These are phyloP conservation scores for Acrossocheilus wenchowensis DNA, from an alignment of 2,797 vertebrate species.

Conservation along the genomic window DNA sequence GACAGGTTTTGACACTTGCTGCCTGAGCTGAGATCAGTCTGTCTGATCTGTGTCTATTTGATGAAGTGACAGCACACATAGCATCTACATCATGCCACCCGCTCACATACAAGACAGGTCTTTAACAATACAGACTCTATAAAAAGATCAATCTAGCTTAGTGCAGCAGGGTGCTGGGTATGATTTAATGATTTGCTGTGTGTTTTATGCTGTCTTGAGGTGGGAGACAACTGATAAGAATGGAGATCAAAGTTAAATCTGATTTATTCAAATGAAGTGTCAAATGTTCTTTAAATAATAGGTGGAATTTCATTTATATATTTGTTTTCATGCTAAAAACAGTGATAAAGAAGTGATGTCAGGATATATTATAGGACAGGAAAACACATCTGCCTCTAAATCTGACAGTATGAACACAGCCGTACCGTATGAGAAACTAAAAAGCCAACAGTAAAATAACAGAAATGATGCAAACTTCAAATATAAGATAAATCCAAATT, in stretches of 20 bases:
- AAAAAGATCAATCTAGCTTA: constrained; percentile 43
- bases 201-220: constrained; percentile 14
- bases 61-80: constrained; percentile 52
- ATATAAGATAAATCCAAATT: neutral
- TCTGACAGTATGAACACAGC: neutral
- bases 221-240: constrained; percentile 10
- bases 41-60: constrained; percentile 52
- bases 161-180: neutral
- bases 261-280: constrained; percentile 33
- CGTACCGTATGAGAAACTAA: neutral
- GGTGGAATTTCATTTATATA: neutral
- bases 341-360: neutral
- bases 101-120: constrained; percentile 48
- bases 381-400: neutral
- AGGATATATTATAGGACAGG: constrained; percentile 11
- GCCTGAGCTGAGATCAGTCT: constrained; percentile 49
- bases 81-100: constrained; percentile 43
- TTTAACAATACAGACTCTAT: constrained; percentile 40
- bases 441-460: neutral
- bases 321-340: neutral
- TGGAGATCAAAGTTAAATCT: constrained; percentile 9
- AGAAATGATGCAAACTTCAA: neutral
- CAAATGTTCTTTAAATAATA: constrained; percentile 25
- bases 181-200: constrained; percentile 13
- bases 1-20: constrained; percentile 61